These are phyloP conservation scores for Chelmon rostratus DNA, from an alignment of 2,797 vertebrate genomes.

Conservation along the genomic window DNA sequence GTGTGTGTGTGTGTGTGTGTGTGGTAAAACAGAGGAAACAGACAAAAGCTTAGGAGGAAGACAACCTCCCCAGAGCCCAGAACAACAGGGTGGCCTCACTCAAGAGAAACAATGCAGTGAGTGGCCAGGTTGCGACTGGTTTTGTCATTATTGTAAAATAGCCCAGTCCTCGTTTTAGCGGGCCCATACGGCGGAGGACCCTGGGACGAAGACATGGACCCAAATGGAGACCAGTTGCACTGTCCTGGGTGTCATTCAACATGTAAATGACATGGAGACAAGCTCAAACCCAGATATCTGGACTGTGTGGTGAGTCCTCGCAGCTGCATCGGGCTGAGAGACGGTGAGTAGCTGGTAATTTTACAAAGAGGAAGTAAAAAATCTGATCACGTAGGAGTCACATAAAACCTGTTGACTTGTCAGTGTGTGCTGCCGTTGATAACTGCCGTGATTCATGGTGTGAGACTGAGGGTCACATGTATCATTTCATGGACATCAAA, in stretches of 20 bases:
- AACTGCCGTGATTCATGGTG: background rate
- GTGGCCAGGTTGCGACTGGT: conserved; percentile 12
- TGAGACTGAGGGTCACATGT: background rate
- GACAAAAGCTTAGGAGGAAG: conserved; percentile 60
- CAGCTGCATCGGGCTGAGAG: background rate
- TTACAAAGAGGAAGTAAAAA: conserved; percentile 48
- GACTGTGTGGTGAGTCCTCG: background rate
- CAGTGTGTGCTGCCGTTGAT: background rate
- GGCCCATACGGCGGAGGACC: conserved; percentile 1
- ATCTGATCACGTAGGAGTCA: background rate
- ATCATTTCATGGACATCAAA: conserved; percentile 1
- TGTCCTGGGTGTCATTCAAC: background rate
- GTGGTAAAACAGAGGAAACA: conserved; percentile 55
- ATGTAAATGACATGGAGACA: background rate
- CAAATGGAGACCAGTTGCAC: background rate
- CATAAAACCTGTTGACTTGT: background rate
- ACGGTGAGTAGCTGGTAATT: conserved; percentile 14
- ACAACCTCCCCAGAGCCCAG: conserved; percentile 56
- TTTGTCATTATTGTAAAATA: conserved; percentile 57
- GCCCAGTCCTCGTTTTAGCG: background rate
- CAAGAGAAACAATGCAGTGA: conserved; percentile 55
- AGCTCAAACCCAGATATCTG: background rate
- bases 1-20: conserved; percentile 17
- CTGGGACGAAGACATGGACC: conserved; percentile 8
- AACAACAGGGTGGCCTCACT: conserved; percentile 16